Evolutionary conservation across 2,797 vertebrate species (phyloP), one percentile per base, ranked within the genome.

Genomic region (Acridotheres tristis): DNA sequence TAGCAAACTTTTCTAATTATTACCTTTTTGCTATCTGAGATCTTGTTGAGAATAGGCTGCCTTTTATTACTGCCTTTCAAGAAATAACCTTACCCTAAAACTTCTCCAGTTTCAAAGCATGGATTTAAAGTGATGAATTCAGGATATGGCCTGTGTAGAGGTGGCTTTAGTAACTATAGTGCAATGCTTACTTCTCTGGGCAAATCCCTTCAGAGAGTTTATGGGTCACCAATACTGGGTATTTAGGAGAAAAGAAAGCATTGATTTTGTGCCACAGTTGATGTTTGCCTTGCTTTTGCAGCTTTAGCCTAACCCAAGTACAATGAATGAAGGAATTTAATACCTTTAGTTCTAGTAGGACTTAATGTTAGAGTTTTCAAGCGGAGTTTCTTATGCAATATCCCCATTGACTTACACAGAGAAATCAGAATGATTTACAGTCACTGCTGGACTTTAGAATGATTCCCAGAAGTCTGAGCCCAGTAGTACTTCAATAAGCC

Each of bases 361-460:
- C 68, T 92, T 68, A 59, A 92, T 78, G 93, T 88, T 90, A 80
- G 91, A 86, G 88, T 95, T 96, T 95, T 71, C 67, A 75, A 69
- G 68, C 94, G 94, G 93, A 21, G 20, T 62, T 94, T 94, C 74
- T 32, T 81, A 38, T 4, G 80, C 36, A 50, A 11, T 65, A 72
- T 95, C 68, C 78, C 82, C 82, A 30, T 57, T 89, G 30, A 77
- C 76, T 90, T 88, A 88, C 59, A 78, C 2, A n/a, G 50, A 76
- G 68, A 96, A 82, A 95, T 92, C 83, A 81, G 74, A 86, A 88
- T 96, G 79, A 97, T 97, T 97, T 97, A 95, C 57, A 95, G 11
- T 67, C 76, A 91, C 45, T 85, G 54, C 40, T 91, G 91, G 92
- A 86, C 83, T 81, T 79, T 1, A 96, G 86, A 96, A 91, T 73